Percentiles rank a stretch among this genome's conserved stretches.
Evolutionary conservation across 53 echinoderm and acorn worm genomes (phyloP).

Genomic region (Temnopleurus reevesii): DNA sequence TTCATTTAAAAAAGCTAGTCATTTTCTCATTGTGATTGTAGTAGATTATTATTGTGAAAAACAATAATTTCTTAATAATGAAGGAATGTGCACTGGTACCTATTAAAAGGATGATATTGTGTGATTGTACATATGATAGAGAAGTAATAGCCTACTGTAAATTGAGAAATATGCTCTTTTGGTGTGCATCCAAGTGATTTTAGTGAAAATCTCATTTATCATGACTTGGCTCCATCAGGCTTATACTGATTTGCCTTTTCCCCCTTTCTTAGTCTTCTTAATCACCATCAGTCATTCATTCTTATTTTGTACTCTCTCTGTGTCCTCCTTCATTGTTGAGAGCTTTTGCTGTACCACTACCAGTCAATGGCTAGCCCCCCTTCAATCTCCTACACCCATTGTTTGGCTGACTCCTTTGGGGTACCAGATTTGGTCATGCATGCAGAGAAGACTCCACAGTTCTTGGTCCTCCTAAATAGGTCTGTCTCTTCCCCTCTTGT

Average conservation of each 20-base stretch:
- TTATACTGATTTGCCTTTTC: constrained; percentile 1
- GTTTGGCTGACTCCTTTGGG: constrained; percentile 17
- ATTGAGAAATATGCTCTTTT: background rate
- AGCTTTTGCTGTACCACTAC: constrained; percentile 29
- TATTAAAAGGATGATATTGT: background rate
- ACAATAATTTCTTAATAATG: too few species aligned
- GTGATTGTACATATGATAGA: background rate
- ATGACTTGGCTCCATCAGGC: constrained; percentile 12
- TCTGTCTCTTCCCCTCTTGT: background rate
- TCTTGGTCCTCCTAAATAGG: background rate
- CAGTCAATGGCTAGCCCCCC: constrained; percentile 50
- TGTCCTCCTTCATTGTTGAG: constrained; percentile 28
- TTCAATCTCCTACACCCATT: constrained; percentile 36
- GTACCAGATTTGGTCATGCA: constrained; percentile 48
- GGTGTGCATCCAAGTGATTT: background rate
- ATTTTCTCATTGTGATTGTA: too few species aligned
- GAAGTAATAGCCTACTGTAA: background rate
- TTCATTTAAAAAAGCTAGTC: background rate
- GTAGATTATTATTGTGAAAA: too few species aligned
- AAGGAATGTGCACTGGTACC: background rate
- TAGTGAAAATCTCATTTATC: background rate
- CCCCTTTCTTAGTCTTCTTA: constrained; percentile 6
- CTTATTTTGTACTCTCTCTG: background rate
- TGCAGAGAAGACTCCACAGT: constrained; percentile 15
- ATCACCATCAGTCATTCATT: constrained; percentile 14